phyloP scores from a whole-genome alignment of 1,140 invertebrate genomes.

The Colletes gigas region DNA sequence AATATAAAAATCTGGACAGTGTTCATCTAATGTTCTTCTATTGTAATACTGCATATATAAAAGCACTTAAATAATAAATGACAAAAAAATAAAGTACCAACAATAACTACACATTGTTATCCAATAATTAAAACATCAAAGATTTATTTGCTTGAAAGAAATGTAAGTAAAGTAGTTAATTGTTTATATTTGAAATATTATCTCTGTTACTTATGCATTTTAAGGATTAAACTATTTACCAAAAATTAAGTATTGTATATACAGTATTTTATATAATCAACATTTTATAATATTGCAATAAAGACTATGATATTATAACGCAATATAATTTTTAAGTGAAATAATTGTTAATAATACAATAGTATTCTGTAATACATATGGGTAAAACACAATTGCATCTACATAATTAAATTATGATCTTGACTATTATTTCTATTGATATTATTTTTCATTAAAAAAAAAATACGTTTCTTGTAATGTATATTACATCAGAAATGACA shows the following conservation, averaged over 20 bases:
- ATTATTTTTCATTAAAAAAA: no score
- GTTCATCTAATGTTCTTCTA: not conserved
- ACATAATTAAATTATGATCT: no score
- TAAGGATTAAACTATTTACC: not conserved
- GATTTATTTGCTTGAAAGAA: not conserved
- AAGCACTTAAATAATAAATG: no score
- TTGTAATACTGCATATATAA: no score
- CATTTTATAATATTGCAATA: constrained; percentile 13
- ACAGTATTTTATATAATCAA: constrained; percentile 3
- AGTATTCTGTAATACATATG: not conserved
- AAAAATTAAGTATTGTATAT: constrained; percentile 2
- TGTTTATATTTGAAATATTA: not conserved
- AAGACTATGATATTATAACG: not conserved
- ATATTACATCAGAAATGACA: not conserved
- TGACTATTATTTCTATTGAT: no score
- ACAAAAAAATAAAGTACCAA: not conserved
- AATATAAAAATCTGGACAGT: not conserved
- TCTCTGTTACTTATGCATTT: not conserved
- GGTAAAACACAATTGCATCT: no score
- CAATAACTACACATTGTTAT: not conserved
- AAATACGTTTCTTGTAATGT: not conserved
- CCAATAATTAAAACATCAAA: not conserved
- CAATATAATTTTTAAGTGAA: not conserved
- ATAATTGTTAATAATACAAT: not conserved
- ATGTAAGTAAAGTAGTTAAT: constrained; percentile 3